phyloP scores from a whole-genome alignment of 1,140 invertebrate genomes.

The Drosophila busckii region DNA sequence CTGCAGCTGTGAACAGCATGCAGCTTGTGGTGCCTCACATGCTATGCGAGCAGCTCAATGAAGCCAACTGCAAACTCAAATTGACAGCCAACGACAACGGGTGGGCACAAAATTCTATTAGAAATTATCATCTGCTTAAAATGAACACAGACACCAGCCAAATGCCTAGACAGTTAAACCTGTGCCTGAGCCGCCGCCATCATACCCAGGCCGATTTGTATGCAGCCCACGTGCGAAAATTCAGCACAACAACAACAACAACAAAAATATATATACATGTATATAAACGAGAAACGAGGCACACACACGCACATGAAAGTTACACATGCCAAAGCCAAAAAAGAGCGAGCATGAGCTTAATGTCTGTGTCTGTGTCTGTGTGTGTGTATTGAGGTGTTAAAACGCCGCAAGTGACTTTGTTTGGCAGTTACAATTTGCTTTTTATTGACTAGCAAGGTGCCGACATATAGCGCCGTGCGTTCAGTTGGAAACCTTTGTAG shows the following conservation, averaged over 20 bases:
- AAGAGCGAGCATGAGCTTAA: not conserved
- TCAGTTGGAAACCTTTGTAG: slow-evolving; percentile 34
- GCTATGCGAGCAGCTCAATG: too few species aligned
- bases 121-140: slow-evolving; percentile 65
- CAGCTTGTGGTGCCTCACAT: not conserved
- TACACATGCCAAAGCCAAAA: slow-evolving; percentile 31
- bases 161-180: slow-evolving; percentile 15
- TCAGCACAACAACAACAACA: slow-evolving; percentile 55
- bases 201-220: slow-evolving; percentile 51
- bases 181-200: not conserved
- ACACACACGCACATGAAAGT: slow-evolving; percentile 46
- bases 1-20: not conserved
- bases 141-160: slow-evolving; percentile 17
- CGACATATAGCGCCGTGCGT: slow-evolving; percentile 28
- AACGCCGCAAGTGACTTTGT: slow-evolving; percentile 71
- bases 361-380: slow-evolving; percentile 7
- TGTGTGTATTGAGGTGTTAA: slow-evolving; percentile 60
- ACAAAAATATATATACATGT: too few species aligned
- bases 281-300: slow-evolving; percentile 47
- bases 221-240: slow-evolving; percentile 50
- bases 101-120: slow-evolving; percentile 52
- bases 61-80: slow-evolving; percentile 38
- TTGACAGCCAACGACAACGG: slow-evolving; percentile 37
- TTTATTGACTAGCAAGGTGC: slow-evolving; percentile 71
- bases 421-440: slow-evolving; percentile 73